Base-by-base conservation (phyloP, 2,797 vertebrate genomes). In the Vireo griseus region DNA sequence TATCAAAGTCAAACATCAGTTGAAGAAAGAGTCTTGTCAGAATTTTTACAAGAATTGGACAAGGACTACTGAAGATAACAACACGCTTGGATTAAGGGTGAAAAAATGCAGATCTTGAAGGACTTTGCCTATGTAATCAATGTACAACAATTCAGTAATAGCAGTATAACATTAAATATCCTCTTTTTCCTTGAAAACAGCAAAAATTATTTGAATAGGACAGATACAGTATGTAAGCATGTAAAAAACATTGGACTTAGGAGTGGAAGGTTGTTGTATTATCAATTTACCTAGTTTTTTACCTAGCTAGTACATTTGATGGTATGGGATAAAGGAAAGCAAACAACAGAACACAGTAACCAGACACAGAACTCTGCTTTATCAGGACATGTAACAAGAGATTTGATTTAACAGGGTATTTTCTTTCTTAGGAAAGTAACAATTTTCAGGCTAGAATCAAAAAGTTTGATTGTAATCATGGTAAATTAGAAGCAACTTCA, bases 21-120 rank as follows among this genome's bases (percentile, higher is more conserved):
- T 82, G 95, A 88, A 92, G 66, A 79, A 94, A 84, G 18, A 87
- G 58, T 72, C 84, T 92, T 93, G 77, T 94, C 86, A 87, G 48
- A 89, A 73, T 80, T 62, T 88, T 63, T 59, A 29, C 33, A 89
- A 48, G 48, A 81, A 63, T 91, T 91, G 75, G 57, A 95, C 19
- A 78, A 59, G 58, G 81, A 94, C 57, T 88, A 50, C 24, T 52
- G 57, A 79, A 52, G 54, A 75, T 91, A 91, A 79, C 26, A 69
- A 52, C 18, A 80, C 81, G 80, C 57, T 58, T 58, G 71, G 39
- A 79, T 58, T 76, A 87, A 88, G 81, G 39, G 22, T 59, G 39
- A 78, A 96, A 88, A 59, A 83, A 21, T 58, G 6, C 9, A 92
- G 14, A 59, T 94, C 28, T 65, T 1, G 0, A 51, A 45, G 50